A percentile compares a stretch with the other conserved stretches of the same genome.
Conservation (phyloP, 2,113 vertebrate genomes). For the Stictonetta naevosa region DNA sequence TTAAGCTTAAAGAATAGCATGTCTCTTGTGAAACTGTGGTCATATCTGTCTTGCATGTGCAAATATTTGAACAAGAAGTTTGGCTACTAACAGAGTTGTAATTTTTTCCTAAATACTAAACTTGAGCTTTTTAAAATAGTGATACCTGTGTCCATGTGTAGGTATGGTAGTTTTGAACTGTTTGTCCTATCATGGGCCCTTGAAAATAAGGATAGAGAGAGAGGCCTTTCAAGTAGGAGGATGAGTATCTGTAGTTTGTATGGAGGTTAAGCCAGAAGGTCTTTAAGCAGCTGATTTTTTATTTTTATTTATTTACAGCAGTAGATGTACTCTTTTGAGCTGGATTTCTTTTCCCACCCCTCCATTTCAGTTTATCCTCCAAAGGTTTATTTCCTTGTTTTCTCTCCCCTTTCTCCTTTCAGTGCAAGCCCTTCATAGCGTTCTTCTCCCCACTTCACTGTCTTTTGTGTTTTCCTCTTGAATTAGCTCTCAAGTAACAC, state of each 20-base stretch:
- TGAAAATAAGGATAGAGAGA: neutral
- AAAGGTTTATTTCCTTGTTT: neutral
- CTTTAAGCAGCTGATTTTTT: neutral
- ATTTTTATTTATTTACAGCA: neutral
- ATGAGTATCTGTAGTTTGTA: neutral
- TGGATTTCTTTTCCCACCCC: neutral
- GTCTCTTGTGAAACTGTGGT: neutral
- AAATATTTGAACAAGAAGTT: neutral
- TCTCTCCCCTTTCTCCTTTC: neutral
- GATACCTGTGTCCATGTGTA: neutral
- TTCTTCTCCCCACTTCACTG: neutral
- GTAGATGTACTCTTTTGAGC: neutral
- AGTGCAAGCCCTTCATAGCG: neutral
- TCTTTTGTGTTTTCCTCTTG: neutral
- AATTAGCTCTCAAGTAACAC: neutral
- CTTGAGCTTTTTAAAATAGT: neutral
- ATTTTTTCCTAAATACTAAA: neutral
- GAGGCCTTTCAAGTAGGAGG: neutral
- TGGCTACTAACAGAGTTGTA: neutral
- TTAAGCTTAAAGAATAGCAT: neutral
- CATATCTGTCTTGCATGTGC: neutral
- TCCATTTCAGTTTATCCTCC: neutral
- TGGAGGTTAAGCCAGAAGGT: neutral
- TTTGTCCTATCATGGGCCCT: neutral
- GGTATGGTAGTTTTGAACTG: neutral